Conservation (phyloP, 2,797 vertebrate species). For the Paramormyrops hopkinsi region DNA sequence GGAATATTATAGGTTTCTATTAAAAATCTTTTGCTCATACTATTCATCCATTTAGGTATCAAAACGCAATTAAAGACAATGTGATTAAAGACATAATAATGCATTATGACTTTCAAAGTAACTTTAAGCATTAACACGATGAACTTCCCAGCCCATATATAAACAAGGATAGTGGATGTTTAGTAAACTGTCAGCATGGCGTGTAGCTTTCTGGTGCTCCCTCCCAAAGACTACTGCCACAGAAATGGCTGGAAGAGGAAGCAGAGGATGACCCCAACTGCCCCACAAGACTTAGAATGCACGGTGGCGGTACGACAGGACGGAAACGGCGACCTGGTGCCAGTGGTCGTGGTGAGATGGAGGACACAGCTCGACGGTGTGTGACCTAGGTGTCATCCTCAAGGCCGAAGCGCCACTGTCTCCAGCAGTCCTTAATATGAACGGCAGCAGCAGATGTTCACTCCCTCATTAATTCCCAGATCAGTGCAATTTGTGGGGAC, state of each 20-base stretch:
- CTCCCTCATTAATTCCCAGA: background rate
- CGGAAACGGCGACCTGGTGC: slow-evolving; percentile 41
- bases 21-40: background rate
- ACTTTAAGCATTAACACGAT: background rate
- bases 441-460: background rate
- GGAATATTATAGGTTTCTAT: background rate
- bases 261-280: slow-evolving; percentile 43
- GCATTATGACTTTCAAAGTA: background rate
- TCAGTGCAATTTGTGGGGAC: background rate
- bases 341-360: slow-evolving; percentile 55
- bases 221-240: slow-evolving; percentile 52
- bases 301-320: slow-evolving; percentile 33
- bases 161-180: background rate
- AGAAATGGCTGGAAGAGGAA: slow-evolving; percentile 33
- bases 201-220: background rate
- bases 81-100: background rate
- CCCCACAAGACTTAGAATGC: slow-evolving; percentile 42
- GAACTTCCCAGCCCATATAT: background rate
- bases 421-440: background rate
- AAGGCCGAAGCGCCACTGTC: background rate
- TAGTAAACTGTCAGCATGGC: background rate
- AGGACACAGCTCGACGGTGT: slow-evolving; percentile 56
- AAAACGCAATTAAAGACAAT: background rate
- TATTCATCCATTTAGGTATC: background rate
- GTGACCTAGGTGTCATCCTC: slow-evolving; percentile 8